phyloP scores from a whole-genome alignment of 2,888 invertebrate species.

The Drosophila prostipennis region DNA sequence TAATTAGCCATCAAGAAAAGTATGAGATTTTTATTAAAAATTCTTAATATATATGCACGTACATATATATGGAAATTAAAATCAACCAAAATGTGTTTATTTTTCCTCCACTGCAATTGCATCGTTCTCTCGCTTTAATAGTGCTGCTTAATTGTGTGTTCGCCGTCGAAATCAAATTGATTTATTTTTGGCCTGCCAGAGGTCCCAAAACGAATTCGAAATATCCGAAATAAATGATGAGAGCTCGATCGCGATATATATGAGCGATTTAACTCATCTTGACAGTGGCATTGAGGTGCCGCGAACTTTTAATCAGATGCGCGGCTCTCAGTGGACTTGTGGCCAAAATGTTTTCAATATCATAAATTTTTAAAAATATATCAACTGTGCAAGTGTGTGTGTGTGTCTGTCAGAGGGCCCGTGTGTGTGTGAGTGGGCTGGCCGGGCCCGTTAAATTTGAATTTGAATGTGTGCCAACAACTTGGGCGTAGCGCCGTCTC shows the following conservation, averaged over 20 bases:
- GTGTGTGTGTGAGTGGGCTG: conserved; percentile 17
- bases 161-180: conserved; percentile 8
- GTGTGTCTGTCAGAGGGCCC: conserved; percentile 4
- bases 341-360: conserved; percentile 53
- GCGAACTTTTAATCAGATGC: conserved; percentile 23
- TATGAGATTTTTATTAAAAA: background rate
- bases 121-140: background rate
- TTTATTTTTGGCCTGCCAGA: conserved; percentile 4
- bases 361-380: conserved; percentile 69
- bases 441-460: conserved; percentile 35
- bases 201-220: background rate
- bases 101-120: background rate
- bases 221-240: background rate
- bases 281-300: conserved; percentile 44
- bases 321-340: conserved; percentile 4
- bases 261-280: conserved; percentile 22
- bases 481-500: conserved; percentile 33
- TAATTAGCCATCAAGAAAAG: background rate
- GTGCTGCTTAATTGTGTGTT: conserved; percentile 7
- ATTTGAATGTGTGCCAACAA: conserved; percentile 68
- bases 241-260: conserved; percentile 7
- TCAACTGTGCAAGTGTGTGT: conserved; percentile 15
- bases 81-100: background rate
- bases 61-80: background rate
- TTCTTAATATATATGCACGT: too few species aligned